Percentiles rank a stretch among this genome's conserved stretches.
Evolutionary conservation across 2,113 vertebrate species (phyloP).

Genomic region (Stigmatopora argus): DNA sequence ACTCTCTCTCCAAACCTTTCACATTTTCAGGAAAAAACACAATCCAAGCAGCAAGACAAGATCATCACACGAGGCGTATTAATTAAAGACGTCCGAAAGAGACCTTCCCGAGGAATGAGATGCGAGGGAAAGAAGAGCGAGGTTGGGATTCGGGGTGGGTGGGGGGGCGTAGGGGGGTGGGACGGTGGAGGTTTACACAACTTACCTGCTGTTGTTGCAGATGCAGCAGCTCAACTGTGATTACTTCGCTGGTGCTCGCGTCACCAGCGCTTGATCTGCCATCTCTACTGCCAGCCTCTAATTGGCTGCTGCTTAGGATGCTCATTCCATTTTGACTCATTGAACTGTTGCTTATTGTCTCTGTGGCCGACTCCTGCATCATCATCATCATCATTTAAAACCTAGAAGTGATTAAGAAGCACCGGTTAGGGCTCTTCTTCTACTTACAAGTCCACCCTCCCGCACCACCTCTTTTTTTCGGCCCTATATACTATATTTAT

Average conservation of each 20-base stretch:
- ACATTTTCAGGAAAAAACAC: too few relatives aligned
- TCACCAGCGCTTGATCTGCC: constrained; percentile 98
- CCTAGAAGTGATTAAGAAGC: constrained; percentile 99
- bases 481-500: constrained; percentile 30
- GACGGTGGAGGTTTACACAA: constrained; percentile 76
- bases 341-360: constrained; percentile 99
- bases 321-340: constrained; percentile 99
- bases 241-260: constrained; percentile 96
- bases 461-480: constrained; percentile 57
- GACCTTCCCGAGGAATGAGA: constrained; percentile 34
- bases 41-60: too few relatives aligned
- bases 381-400: constrained; percentile 95
- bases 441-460: constrained; percentile 65
- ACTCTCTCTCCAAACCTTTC: neutral
- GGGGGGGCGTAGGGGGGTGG: constrained; percentile 38
- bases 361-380: constrained; percentile 99
- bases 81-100: constrained; percentile 11
- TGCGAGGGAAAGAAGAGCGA: constrained; percentile 33
- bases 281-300: constrained; percentile 99
- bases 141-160: constrained; percentile 25
- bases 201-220: constrained; percentile 99
- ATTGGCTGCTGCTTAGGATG: constrained; percentile 99
- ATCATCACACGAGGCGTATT: constrained; percentile 11
- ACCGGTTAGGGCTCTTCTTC: constrained; percentile 92
- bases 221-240: constrained; percentile 99